Percentiles rank a stretch among this genome's conserved stretches.
Evolutionary conservation across 2,113 vertebrate species (phyloP).

Genomic region (Cavia porcellus): DNA sequence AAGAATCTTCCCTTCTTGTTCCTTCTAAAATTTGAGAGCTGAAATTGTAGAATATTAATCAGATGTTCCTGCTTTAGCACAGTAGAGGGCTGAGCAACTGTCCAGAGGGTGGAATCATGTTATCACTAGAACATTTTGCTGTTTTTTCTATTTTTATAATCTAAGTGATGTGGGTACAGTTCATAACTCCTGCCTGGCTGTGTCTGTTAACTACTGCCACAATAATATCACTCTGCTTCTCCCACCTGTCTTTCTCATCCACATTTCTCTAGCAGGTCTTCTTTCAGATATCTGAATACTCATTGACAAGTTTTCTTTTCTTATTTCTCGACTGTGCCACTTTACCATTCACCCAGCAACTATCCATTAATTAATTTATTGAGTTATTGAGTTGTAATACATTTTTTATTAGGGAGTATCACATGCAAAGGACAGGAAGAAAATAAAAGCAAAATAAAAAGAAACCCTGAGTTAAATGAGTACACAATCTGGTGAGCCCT

Average conservation of each 20-base stretch:
- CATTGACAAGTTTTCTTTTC: not conserved
- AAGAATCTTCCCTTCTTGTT: not conserved
- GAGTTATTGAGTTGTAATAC: slow-evolving; percentile 2
- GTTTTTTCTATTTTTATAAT: slow-evolving; percentile 36
- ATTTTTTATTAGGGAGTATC: not conserved
- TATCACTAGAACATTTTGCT: not conserved
- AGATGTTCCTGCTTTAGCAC: slow-evolving; percentile 55
- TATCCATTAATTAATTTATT: not conserved
- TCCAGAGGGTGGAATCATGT: slow-evolving; percentile 2
- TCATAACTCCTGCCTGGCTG: not conserved
- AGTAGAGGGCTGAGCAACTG: slow-evolving; percentile 50
- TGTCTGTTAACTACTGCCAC: not conserved
- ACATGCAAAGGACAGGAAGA: not conserved
- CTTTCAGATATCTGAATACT: not conserved
- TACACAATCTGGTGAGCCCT: not conserved
- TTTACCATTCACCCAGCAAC: not conserved
- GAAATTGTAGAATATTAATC: slow-evolving; percentile 69
- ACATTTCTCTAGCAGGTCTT: not conserved
- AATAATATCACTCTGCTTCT: not conserved
- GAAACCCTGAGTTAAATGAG: not conserved
- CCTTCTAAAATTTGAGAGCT: not conserved
- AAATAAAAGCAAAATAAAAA: not conserved
- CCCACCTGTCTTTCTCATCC: not conserved
- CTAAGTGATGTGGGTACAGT: not conserved
- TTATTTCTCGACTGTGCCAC: not conserved